Evolutionary conservation across 2,888 invertebrate genomes (phyloP).

Genomic region (Chloroclystis v-ata): DNA sequence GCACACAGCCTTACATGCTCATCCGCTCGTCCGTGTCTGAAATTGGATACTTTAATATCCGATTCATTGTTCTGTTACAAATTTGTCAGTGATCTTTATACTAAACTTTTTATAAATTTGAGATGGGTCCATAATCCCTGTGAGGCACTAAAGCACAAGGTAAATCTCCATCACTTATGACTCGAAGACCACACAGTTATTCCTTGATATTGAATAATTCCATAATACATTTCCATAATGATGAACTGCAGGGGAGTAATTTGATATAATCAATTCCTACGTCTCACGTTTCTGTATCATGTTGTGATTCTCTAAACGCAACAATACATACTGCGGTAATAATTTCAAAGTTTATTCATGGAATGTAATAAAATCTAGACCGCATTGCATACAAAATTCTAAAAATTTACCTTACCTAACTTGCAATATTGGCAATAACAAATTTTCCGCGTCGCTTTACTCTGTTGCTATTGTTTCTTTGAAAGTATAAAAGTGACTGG

Average conservation of each 20-base stretch:
- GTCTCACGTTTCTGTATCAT: constrained; percentile 26
- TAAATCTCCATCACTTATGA: constrained; percentile 63
- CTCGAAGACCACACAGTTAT: constrained; percentile 67
- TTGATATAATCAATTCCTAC: constrained; percentile 22
- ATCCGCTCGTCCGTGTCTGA: constrained; percentile 73
- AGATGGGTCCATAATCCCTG: constrained; percentile 71
- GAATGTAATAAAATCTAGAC: constrained; percentile 38
- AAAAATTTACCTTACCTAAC: constrained; percentile 8
- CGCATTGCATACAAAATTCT: constrained; percentile 24
- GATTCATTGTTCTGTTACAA: constrained; percentile 78
- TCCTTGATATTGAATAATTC: constrained; percentile 39
- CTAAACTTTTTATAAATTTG: constrained; percentile 72
- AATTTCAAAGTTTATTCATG: constrained; percentile 30
- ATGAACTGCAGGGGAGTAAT: constrained; percentile 1
- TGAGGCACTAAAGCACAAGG: constrained; percentile 60
- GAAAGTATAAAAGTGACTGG: constrained; percentile 10
- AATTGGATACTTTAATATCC: constrained; percentile 76
- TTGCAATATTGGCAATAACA: constrained; percentile 7
- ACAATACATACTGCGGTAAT: constrained; percentile 24
- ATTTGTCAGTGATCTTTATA: constrained; percentile 78
- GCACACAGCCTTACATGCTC: constrained; percentile 48
- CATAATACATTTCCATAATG: constrained; percentile 15
- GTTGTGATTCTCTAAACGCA: constrained; percentile 19
- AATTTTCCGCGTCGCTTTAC: constrained; percentile 8
- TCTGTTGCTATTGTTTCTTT: constrained; percentile 7